phyloP scores from a whole-genome alignment of 2,888 invertebrate species.

The Leucophenga montana region DNA sequence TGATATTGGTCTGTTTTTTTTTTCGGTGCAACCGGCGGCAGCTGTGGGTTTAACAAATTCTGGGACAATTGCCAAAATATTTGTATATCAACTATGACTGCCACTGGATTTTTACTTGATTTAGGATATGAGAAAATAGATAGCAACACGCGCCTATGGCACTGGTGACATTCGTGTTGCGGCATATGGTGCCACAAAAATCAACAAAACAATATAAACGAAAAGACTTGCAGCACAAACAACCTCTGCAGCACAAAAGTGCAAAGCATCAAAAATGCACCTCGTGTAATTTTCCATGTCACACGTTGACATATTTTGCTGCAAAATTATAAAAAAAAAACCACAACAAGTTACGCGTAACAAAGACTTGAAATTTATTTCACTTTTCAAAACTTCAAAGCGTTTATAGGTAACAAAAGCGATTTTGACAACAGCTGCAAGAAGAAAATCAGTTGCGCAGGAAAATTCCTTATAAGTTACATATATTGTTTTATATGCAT shows the following conservation, averaged over 20 bases:
- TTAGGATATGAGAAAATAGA: not conserved
- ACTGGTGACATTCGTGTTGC: conserved; percentile 39
- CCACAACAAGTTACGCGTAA: conserved; percentile 14
- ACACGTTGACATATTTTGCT: conserved; percentile 37
- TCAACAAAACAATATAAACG: conserved; percentile 43
- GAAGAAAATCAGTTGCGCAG: too few relatives aligned
- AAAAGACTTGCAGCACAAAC: conserved; percentile 33
- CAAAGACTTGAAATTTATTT: conserved; percentile 39
- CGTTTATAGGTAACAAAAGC: too few relatives aligned
- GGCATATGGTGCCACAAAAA: conserved; percentile 50
- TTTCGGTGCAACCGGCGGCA: too few relatives aligned
- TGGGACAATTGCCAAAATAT: conserved; percentile 22
- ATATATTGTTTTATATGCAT: too few relatives aligned
- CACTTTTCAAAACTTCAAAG: conserved; percentile 7
- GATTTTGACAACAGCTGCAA: too few relatives aligned
- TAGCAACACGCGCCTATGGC: not conserved
- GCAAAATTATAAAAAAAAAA: conserved; percentile 33
- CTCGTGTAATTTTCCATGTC: conserved; percentile 28
- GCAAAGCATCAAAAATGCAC: conserved; percentile 31
- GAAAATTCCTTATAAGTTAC: too few relatives aligned
- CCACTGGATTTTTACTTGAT: not conserved
- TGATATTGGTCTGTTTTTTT: too few relatives aligned
- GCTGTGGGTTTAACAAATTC: conserved; percentile 9
- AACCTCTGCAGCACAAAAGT: conserved; percentile 2
- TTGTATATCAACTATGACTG: not conserved